Evolutionary conservation across 2,797 vertebrate genomes (phyloP), one percentile per base, ranked within the genome.

Genomic region (Pseudochromis fuscus): DNA sequence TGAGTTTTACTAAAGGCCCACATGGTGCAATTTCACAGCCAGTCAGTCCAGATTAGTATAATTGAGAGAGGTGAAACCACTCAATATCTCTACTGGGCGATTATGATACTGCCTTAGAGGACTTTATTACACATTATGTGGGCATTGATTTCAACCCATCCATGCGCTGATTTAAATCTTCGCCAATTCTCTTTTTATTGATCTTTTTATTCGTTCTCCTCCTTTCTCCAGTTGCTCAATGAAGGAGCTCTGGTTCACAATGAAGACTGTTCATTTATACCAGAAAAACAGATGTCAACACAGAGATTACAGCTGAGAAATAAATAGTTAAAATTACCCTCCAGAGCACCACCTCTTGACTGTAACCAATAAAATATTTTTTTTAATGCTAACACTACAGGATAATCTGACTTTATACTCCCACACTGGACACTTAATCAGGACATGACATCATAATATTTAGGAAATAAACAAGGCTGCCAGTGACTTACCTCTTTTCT

Each of bases 401-500:
- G 57, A 33, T 46, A 61, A 46, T 45, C 5, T 2, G 19, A 48
- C 6, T 50, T 25, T 33, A 56, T 4, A 1, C 30, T 59, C 38
- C 16, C 7, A 3, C 10, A 3, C 31, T 33, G 4, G 35, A 38
- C 5, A 38, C 13, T 13, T 38, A 4, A 37, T 21, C 23, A 24
- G 42, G 42, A 44, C 4, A 3, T 12, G 45, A 66, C 25, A 72
- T n/a, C n/a, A n/a, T n/a, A 12, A 30, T 1, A 16, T 49, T 18
- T 18, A 38, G 28, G 18, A 67, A 51, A 61, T 28, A 28, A 64
- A 63, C 16, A 7, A 44, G 2, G 2, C 4, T 13, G 4, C 50
- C 56, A 65, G 61, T 51, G 8, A 48, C 77, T 92, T 63, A 97
- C 98, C 94, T 99, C 98, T 87, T 98, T 99, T 25, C 97, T 95